These are phyloP conservation scores for Cryptomyrus ogoouensis DNA, from an alignment of 2,113 vertebrate genomes.

Conservation along the genomic window DNA sequence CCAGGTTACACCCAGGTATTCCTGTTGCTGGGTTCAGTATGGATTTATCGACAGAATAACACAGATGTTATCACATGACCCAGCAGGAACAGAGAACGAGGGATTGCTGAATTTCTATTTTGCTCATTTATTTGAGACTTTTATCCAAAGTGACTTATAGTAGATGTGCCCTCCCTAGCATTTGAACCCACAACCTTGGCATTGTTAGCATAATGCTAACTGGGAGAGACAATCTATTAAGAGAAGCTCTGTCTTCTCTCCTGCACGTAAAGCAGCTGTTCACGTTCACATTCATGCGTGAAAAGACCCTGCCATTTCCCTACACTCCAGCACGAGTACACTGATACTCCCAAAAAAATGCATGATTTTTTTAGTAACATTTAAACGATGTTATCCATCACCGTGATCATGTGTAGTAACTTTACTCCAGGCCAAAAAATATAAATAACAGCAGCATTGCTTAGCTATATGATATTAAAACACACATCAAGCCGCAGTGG, in stretches of 20 bases:
- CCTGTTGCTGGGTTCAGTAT: not conserved
- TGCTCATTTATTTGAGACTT: not conserved
- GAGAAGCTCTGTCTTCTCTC: not conserved
- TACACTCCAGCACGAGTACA: not conserved
- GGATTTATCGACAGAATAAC: not conserved
- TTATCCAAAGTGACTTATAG: not conserved
- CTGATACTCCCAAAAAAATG: not conserved
- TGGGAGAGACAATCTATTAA: not conserved
- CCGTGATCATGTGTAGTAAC: not conserved
- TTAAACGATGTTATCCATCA: not conserved
- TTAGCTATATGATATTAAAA: not conserved
- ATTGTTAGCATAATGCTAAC: not conserved
- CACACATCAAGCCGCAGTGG: not conserved
- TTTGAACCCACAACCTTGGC: not conserved
- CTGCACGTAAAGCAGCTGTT: not conserved
- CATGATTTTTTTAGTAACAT: not conserved
- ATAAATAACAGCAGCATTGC: not conserved
- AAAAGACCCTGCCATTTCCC: not conserved
- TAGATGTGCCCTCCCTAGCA: not conserved
- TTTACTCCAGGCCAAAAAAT: not conserved
- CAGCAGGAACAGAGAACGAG: not conserved
- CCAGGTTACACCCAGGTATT: not conserved
- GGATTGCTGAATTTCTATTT: not conserved
- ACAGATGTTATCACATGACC: not conserved
- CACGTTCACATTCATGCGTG: not conserved